Percentiles rank a stretch among this genome's conserved stretches.
These are phyloP conservation scores for Brotula barbata DNA, from an alignment of 2,797 vertebrate genomes.

Conservation along the genomic window DNA sequence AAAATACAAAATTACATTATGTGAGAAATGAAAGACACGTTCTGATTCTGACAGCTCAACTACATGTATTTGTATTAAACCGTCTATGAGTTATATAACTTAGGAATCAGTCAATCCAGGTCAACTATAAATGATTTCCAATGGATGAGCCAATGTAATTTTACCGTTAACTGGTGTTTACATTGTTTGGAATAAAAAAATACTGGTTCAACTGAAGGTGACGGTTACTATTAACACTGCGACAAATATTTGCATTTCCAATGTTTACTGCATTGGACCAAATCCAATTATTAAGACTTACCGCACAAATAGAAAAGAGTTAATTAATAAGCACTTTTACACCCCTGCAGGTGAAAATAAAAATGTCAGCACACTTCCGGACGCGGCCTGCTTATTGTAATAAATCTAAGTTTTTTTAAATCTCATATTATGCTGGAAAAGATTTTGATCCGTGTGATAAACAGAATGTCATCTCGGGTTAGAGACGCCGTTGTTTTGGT, in stretches of 20 bases:
- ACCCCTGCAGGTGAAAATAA: slow-evolving; percentile 58
- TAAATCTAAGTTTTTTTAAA: slow-evolving; percentile 44
- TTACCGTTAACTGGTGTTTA: too few relatives aligned
- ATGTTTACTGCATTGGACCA: slow-evolving; percentile 61
- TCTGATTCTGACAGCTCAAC: too few relatives aligned
- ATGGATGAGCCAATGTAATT: too few relatives aligned
- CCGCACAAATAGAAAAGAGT: slow-evolving; percentile 48
- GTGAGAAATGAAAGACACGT: too few relatives aligned
- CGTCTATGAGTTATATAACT: too few relatives aligned
- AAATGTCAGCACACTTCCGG: slow-evolving; percentile 48
- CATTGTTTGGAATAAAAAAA: slow-evolving; percentile 25
- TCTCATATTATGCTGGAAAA: slow-evolving; percentile 10
- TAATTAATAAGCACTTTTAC: slow-evolving; percentile 66
- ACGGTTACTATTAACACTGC: slow-evolving; percentile 64
- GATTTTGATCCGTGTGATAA: slow-evolving; percentile 30
- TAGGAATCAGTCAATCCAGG: too few relatives aligned
- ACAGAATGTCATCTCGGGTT: slow-evolving; percentile 13
- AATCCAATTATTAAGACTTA: slow-evolving; percentile 62
- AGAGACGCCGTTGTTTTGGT: background rate
- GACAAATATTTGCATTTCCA: slow-evolving; percentile 67
- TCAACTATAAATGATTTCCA: too few relatives aligned
- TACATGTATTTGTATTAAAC: too few relatives aligned
- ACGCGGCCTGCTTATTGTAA: slow-evolving; percentile 38
- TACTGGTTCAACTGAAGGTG: slow-evolving; percentile 57
- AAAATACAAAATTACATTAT: too few relatives aligned